Percentiles rank a stretch among this genome's conserved stretches.
Conservation (phyloP, 2,113 vertebrate species). For the Philantomba maxwellii region DNA sequence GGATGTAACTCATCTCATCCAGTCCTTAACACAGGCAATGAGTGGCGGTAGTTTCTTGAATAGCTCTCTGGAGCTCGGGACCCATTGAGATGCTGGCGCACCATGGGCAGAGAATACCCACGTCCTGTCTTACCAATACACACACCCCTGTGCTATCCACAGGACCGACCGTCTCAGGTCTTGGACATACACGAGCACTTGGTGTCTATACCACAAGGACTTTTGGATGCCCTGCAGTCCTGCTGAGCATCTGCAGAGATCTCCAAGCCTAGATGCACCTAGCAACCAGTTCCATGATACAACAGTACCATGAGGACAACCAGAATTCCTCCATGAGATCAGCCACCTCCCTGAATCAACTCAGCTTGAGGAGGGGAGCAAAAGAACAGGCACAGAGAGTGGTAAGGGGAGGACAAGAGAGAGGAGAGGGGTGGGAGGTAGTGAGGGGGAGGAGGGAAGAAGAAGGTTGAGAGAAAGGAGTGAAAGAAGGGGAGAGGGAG, state of each 20-base stretch:
- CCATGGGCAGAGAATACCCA: background rate
- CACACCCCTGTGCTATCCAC: background rate
- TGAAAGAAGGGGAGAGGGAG: background rate
- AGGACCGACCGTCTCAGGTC: background rate
- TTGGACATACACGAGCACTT: background rate
- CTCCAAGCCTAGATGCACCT: background rate
- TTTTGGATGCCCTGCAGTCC: background rate
- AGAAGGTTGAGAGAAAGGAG: background rate
- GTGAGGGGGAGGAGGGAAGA: background rate
- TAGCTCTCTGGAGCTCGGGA: background rate
- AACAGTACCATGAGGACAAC: background rate
- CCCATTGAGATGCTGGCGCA: background rate
- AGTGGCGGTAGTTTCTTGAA: background rate
- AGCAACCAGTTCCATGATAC: background rate
- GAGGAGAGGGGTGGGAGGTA: background rate
- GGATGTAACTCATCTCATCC: background rate
- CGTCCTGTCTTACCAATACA: background rate
- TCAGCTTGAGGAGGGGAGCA: background rate
- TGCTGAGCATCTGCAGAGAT: background rate
- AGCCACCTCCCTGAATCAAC: background rate
- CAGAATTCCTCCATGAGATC: background rate
- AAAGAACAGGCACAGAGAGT: background rate
- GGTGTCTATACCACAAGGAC: background rate
- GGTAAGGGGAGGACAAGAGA: background rate
- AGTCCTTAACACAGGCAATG: background rate